phyloP scores from a whole-genome alignment of 1,140 invertebrate species.

The Daktulosphaira vitifoliae region DNA sequence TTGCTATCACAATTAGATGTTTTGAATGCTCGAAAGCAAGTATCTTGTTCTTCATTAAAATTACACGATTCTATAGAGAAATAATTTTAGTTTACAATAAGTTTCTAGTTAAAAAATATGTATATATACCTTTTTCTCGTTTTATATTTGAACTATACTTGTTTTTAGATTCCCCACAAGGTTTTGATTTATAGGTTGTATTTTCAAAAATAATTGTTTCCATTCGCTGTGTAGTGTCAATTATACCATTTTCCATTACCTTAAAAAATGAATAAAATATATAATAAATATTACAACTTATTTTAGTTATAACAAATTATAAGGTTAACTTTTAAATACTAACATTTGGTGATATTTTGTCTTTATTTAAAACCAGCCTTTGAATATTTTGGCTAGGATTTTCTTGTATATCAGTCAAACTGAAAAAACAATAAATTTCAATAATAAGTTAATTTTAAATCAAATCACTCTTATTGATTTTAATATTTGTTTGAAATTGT shows the following conservation, averaged over 20 bases:
- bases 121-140: constrained; percentile 44
- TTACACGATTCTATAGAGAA: constrained; percentile 38
- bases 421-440: background rate
- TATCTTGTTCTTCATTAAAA: constrained; percentile 41
- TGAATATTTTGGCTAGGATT: constrained; percentile 1
- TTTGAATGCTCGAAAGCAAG: constrained; percentile 51
- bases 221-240: constrained; percentile 66
- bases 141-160: constrained; percentile 48
- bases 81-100: background rate
- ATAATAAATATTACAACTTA: background rate
- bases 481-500: background rate
- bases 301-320: too few relatives aligned
- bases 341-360: constrained; percentile 10
- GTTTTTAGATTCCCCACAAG: constrained; percentile 46
- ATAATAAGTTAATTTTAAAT: background rate
- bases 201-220: constrained; percentile 88
- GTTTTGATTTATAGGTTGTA: constrained; percentile 70
- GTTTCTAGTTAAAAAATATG: constrained; percentile 13
- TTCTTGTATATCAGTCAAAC: constrained; percentile 28
- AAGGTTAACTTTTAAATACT: background rate
- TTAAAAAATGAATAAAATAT: constrained; percentile 38
- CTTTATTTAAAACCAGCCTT: background rate
- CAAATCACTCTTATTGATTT: background rate
- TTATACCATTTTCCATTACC: constrained; percentile 52
- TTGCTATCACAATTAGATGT: constrained; percentile 53